Evolutionary conservation across 2,888 invertebrate genomes (phyloP).

Genomic region (Andrena marginata): DNA sequence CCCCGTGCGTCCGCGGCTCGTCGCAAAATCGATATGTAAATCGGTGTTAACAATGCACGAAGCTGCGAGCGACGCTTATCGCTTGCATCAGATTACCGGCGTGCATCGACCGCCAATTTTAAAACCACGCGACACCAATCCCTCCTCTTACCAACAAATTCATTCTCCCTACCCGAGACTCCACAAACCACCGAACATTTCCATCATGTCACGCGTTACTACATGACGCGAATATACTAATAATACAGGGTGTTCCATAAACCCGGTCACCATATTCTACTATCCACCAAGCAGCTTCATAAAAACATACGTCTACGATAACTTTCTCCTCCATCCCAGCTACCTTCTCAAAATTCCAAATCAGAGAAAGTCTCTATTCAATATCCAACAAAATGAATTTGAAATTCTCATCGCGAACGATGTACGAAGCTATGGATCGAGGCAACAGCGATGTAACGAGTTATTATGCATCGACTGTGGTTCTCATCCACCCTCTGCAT

Average conservation of each 20-base stretch:
- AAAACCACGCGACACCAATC: slow-evolving; percentile 7
- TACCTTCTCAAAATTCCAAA: too few relatives aligned
- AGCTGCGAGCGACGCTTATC: slow-evolving; percentile 53
- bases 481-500: too few relatives aligned
- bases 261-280: too few relatives aligned
- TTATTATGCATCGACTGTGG: too few relatives aligned
- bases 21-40: slow-evolving; percentile 63
- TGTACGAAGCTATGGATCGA: too few relatives aligned
- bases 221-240: slow-evolving; percentile 1
- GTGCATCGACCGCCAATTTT: slow-evolving; percentile 28
- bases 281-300: too few relatives aligned
- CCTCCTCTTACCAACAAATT: not conserved
- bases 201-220: slow-evolving; percentile 14
- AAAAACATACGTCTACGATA: too few relatives aligned
- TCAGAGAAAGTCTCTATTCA: too few relatives aligned
- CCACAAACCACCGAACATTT: not conserved
- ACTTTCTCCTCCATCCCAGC: too few relatives aligned
- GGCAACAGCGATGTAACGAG: too few relatives aligned
- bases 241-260: not conserved
- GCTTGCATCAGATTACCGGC: slow-evolving; percentile 48
- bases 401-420: too few relatives aligned
- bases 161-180: not conserved
- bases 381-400: too few relatives aligned
- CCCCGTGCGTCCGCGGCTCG: slow-evolving; percentile 36
- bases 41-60: slow-evolving; percentile 47